Evolutionary conservation across 2,888 invertebrate genomes (phyloP).

Genomic region (Agrypnus murinus): DNA sequence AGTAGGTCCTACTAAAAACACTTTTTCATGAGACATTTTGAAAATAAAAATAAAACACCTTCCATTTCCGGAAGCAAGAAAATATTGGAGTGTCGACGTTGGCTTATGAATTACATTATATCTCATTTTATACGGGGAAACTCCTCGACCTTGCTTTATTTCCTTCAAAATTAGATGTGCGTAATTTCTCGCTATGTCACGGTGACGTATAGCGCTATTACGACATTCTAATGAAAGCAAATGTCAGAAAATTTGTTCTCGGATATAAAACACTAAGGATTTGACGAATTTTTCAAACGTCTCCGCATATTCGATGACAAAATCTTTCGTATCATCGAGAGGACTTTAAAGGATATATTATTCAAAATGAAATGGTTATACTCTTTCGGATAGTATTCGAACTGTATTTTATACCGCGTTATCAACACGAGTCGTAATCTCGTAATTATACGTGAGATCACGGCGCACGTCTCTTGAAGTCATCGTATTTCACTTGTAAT

Average conservation of each 20-base stretch:
- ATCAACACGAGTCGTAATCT: conserved; percentile 59
- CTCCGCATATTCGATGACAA: conserved; percentile 1
- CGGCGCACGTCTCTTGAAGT: conserved; percentile 57
- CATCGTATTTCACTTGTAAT: conserved; percentile 62
- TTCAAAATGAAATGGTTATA: not conserved
- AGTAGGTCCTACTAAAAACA: no score
- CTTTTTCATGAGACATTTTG: not conserved
- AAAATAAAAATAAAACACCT: conserved; percentile 28
- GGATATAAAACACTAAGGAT: conserved; percentile 35
- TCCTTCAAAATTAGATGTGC: conserved; percentile 48
- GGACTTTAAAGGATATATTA: not conserved
- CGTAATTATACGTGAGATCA: conserved; percentile 63
- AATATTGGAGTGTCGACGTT: conserved; percentile 24
- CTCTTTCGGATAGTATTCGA: conserved; percentile 11
- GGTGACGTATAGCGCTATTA: conserved; percentile 53
- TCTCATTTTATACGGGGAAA: conserved; percentile 42
- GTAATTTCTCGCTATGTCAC: conserved; percentile 49
- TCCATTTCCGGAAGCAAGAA: conserved; percentile 3
- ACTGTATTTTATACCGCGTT: conserved; percentile 57
- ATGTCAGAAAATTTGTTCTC: conserved; percentile 41
- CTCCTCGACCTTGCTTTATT: conserved; percentile 47
- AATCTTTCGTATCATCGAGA: not conserved
- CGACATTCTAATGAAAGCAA: conserved; percentile 43
- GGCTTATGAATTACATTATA: conserved; percentile 44
- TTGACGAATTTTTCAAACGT: conserved; percentile 16